Evolutionary conservation across 2,797 vertebrate genomes (phyloP).

Genomic region (Eulemur albifrons): DNA sequence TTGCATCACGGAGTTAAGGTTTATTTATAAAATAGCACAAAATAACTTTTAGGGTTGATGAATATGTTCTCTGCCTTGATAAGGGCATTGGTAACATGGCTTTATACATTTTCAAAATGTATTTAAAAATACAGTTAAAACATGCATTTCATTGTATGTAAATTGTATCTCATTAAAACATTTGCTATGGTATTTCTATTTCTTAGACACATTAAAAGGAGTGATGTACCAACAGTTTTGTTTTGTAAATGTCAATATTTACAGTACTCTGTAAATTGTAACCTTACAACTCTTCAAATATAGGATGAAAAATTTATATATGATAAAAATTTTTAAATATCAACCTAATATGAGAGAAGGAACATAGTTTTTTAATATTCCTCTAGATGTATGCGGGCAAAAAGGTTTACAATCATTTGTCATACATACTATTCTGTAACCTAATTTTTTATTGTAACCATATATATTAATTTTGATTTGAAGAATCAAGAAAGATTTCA

Average conservation of each 20-base stretch:
- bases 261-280: not conserved
- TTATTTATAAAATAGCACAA: not conserved
- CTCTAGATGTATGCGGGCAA: not conserved
- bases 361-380: not conserved
- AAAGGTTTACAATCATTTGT: not conserved
- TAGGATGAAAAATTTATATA: not conserved
- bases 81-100: not conserved
- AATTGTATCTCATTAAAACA: not conserved
- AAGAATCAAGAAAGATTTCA: not conserved
- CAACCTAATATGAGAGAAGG: not conserved
- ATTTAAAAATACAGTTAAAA: not conserved
- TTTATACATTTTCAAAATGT: slow-evolving; percentile 12
- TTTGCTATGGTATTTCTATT: not conserved
- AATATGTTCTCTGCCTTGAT: not conserved
- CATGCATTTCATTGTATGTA: not conserved
- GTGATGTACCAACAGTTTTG: not conserved
- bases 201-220: not conserved
- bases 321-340: not conserved
- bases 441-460: not conserved
- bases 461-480: not conserved
- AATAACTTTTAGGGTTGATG: not conserved
- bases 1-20: not conserved
- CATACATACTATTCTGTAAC: not conserved
- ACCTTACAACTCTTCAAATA: not conserved
- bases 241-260: slow-evolving; percentile 8